Evolutionary conservation across 2,797 vertebrate species (phyloP).

Genomic region (Pteropus rufus): DNA sequence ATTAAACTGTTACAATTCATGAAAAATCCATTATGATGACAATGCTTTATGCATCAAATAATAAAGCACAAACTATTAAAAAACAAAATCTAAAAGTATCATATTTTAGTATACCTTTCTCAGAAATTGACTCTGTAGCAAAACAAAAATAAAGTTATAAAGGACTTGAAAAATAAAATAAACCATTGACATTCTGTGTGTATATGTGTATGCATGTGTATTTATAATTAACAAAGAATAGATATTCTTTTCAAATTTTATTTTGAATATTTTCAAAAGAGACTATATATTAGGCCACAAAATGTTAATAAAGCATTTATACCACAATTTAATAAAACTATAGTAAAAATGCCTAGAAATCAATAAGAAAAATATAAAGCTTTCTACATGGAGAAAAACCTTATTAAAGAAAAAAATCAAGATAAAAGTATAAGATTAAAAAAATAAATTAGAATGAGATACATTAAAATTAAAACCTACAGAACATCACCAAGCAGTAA

Average conservation of each 20-base stretch:
- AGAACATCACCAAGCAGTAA: neutral
- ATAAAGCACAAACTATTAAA: neutral
- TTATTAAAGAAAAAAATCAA: slow-evolving; percentile 28
- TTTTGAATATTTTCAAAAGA: neutral
- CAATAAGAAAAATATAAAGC: neutral
- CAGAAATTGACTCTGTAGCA: neutral
- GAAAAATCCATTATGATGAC: neutral
- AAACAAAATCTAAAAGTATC: neutral
- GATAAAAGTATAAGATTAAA: neutral
- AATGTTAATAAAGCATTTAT: neutral
- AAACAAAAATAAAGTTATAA: neutral
- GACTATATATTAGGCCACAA: neutral
- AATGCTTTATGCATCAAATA: neutral
- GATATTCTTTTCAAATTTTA: neutral
- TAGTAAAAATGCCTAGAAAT: neutral
- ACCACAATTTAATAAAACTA: neutral
- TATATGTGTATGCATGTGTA: neutral
- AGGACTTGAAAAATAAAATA: slow-evolving; percentile 14
- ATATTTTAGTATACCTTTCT: neutral
- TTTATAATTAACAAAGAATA: neutral
- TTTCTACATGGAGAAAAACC: neutral
- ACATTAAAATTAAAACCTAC: neutral
- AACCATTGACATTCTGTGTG: neutral
- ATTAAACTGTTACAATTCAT: neutral
- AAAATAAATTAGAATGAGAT: neutral